Percentiles rank a stretch among this genome's conserved stretches.
Conservation (phyloP, 2,113 vertebrate genomes). For the Thunnus thynnus region DNA sequence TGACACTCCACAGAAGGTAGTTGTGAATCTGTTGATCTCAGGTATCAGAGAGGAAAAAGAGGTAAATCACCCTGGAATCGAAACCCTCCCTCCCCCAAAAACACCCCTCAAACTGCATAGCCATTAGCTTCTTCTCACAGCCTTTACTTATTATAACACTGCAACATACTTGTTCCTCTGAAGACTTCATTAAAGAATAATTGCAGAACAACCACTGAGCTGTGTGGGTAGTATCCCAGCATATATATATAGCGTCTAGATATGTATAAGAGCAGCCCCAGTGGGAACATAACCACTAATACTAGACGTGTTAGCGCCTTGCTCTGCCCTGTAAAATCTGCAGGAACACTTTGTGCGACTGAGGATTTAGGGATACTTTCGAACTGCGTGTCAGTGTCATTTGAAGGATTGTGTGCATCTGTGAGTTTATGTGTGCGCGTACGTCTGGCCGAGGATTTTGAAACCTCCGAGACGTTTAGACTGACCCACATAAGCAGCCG, state of each 20-base stretch:
- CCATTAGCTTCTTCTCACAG: neutral
- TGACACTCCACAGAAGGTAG: neutral
- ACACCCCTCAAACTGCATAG: too few species aligned
- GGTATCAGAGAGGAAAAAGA: neutral
- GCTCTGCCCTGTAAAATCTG: slow-evolving; percentile 20
- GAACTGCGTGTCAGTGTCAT: slow-evolving; percentile 11
- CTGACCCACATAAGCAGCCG: slow-evolving; percentile 58
- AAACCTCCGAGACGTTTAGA: slow-evolving; percentile 23
- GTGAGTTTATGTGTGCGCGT: slow-evolving; percentile 15
- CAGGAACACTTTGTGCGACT: slow-evolving; percentile 5
- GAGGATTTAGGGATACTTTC: neutral
- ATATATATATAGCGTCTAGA: neutral
- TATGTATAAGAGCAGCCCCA: slow-evolving; percentile 5
- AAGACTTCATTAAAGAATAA: slow-evolving; percentile 57
- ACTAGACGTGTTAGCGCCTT: slow-evolving; percentile 9
- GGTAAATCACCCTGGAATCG: too few species aligned
- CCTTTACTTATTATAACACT: neutral
- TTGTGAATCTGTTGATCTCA: neutral
- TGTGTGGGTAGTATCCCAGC: neutral
- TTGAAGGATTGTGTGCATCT: slow-evolving; percentile 4
- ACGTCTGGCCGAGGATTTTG: slow-evolving; percentile 22
- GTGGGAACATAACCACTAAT: slow-evolving; percentile 29
- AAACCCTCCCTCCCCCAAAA: neutral
- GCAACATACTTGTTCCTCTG: slow-evolving; percentile 6
- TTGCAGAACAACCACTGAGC: slow-evolving; percentile 14